Percentiles rank a stretch among this genome's conserved stretches.
Evolutionary conservation across 1,140 invertebrate genomes (phyloP).

Genomic region (Sinonovacula constricta): DNA sequence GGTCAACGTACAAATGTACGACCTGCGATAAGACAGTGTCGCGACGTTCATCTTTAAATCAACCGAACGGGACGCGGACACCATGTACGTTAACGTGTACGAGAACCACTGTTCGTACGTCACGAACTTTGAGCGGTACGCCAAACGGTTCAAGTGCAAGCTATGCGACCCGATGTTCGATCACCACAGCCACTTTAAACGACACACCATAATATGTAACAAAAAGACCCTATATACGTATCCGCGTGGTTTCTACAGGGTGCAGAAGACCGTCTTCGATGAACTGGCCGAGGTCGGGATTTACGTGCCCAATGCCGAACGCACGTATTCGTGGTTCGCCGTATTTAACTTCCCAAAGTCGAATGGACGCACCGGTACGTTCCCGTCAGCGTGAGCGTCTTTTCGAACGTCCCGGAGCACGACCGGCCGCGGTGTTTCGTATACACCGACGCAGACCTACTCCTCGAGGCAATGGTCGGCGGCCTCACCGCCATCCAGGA

Average conservation of each 20-base stretch:
- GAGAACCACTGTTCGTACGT: constrained; percentile 30
- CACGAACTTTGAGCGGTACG: constrained; percentile 1
- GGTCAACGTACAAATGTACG: constrained; percentile 11
- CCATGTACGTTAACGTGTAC: constrained; percentile 37
- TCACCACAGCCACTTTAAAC: neutral
- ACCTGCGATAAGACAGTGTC: constrained; percentile 8
- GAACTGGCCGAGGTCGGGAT: constrained; percentile 11
- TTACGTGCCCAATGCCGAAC: neutral
- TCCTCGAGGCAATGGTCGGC: constrained; percentile 7
- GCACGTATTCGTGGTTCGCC: constrained; percentile 18
- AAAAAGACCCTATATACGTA: constrained; percentile 5
- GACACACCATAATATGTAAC: neutral
- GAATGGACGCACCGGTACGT: neutral
- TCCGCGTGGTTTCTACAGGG: constrained; percentile 19
- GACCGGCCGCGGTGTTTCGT: neutral
- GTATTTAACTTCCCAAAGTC: constrained; percentile 14
- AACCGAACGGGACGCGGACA: neutral
- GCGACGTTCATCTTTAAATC: neutral
- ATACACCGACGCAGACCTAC: neutral
- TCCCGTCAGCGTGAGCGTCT: constrained; percentile 10
- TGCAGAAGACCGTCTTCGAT: constrained; percentile 13
- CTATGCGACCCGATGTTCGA: constrained; percentile 15
- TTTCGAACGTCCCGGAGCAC: neutral
- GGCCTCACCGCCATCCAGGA: neutral
- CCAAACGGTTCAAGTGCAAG: constrained; percentile 18